Percentiles rank a stretch among this genome's conserved stretches.
Evolutionary conservation across 2,797 vertebrate species (phyloP).

Genomic region (Meriones psammophilus): DNA sequence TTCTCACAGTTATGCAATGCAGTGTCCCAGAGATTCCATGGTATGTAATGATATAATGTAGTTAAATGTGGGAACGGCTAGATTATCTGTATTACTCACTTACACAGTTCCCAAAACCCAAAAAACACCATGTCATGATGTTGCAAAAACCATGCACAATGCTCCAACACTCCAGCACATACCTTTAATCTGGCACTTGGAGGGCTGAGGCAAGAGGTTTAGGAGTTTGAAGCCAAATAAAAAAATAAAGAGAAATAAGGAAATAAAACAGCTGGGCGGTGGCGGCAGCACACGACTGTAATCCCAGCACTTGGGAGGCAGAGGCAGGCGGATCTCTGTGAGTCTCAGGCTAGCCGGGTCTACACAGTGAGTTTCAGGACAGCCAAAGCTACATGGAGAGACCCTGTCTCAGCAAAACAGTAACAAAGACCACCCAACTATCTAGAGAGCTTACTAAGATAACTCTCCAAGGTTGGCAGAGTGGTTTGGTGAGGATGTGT

Average conservation of each 20-base stretch:
- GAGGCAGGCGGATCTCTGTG: not conserved
- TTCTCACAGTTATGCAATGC: not conserved
- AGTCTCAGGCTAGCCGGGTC: not conserved
- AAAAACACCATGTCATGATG: not conserved
- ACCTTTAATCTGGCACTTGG: not conserved
- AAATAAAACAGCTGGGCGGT: not conserved
- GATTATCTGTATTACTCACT: not conserved
- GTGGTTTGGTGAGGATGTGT: too few relatives aligned
- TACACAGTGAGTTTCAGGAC: not conserved
- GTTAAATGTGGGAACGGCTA: slow-evolving; percentile 10
- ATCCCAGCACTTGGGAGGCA: not conserved
- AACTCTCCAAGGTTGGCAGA: too few relatives aligned
- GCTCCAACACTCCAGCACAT: not conserved
- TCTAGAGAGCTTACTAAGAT: too few relatives aligned
- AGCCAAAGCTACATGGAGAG: not conserved
- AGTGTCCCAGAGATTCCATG: not conserved
- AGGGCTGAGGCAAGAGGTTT: not conserved
- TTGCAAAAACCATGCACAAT: not conserved
- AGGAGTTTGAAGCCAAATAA: not conserved
- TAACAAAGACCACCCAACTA: too few relatives aligned
- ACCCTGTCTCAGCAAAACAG: not conserved
- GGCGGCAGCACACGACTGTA: not conserved
- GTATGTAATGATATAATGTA: not conserved
- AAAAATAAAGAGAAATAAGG: too few relatives aligned
- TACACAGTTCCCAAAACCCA: slow-evolving; percentile 48